Evolutionary conservation across 2,113 vertebrate species (phyloP).

Genomic region (Dromiciops gliroides): DNA sequence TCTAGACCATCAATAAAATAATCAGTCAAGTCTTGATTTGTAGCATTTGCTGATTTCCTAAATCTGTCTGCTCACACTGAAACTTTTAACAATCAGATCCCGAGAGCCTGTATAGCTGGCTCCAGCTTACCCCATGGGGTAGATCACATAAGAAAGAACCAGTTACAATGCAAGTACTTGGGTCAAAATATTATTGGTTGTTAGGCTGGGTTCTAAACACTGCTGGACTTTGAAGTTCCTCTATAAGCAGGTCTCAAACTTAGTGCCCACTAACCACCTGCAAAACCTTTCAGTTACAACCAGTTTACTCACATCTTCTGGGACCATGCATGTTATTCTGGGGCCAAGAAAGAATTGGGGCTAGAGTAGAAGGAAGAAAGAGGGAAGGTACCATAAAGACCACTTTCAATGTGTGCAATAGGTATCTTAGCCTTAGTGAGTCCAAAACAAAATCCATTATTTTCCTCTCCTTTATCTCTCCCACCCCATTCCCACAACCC

Average conservation of each 20-base stretch:
- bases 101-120: not conserved
- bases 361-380: not conserved
- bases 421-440: not conserved
- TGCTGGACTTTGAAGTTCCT: not conserved
- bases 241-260: not conserved
- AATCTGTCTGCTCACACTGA: not conserved
- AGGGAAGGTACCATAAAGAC: not conserved
- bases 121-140: not conserved
- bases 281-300: not conserved
- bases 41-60: not conserved
- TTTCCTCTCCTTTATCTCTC: not conserved
- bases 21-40: not conserved
- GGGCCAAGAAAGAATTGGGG: not conserved
- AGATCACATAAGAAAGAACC: not conserved
- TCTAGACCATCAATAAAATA: not conserved
- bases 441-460: not conserved
- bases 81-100: not conserved
- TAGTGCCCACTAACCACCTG: not conserved
- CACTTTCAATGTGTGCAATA: not conserved
- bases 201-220: not conserved
- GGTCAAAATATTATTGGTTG: not conserved
- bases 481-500: not conserved
- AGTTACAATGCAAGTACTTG: not conserved
- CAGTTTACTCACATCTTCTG: not conserved
- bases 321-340: not conserved